These are phyloP conservation scores for Lasioglossum albipes DNA, from an alignment of 1,140 invertebrate species.

Conservation along the genomic window DNA sequence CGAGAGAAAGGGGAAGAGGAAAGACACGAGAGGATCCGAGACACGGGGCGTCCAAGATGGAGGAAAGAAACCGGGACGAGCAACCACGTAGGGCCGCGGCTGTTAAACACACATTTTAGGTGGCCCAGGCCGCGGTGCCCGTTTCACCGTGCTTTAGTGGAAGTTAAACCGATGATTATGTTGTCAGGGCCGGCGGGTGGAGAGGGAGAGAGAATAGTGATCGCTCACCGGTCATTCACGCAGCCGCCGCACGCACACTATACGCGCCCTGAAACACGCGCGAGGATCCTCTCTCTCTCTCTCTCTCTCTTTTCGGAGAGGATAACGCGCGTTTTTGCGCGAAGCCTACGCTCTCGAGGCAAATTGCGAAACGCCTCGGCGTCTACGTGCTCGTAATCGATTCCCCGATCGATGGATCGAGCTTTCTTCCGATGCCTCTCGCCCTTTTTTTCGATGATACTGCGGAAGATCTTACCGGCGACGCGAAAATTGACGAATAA, in stretches of 20 bases:
- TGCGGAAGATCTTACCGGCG: no score
- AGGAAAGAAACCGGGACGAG: conserved; percentile 40
- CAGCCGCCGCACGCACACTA: neutral
- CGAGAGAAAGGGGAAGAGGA: conserved; percentile 15
- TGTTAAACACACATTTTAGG: conserved; percentile 79
- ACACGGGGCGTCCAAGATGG: neutral
- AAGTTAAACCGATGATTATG: conserved; percentile 79
- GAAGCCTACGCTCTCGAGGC: conserved; percentile 28
- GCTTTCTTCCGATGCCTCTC: no score
- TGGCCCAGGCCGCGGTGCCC: conserved; percentile 73
- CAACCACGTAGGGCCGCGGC: conserved; percentile 29
- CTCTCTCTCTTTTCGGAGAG: neutral
- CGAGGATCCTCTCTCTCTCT: neutral
- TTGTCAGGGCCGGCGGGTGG: conserved; percentile 77
- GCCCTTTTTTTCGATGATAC: no score
- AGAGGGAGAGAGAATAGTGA: conserved; percentile 70
- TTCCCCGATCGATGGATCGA: no score
- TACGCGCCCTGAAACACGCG: neutral
- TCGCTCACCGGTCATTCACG: conserved; percentile 71
- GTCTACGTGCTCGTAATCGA: no score
- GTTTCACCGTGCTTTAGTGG: conserved; percentile 78
- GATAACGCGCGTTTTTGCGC: conserved; percentile 15
- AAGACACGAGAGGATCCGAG: no score
- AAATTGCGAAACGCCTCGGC: conserved; percentile 19
- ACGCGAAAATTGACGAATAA: no score